phyloP scores from a whole-genome alignment of 2,888 invertebrate species.

The Nematopogon swammerdamellus region DNA sequence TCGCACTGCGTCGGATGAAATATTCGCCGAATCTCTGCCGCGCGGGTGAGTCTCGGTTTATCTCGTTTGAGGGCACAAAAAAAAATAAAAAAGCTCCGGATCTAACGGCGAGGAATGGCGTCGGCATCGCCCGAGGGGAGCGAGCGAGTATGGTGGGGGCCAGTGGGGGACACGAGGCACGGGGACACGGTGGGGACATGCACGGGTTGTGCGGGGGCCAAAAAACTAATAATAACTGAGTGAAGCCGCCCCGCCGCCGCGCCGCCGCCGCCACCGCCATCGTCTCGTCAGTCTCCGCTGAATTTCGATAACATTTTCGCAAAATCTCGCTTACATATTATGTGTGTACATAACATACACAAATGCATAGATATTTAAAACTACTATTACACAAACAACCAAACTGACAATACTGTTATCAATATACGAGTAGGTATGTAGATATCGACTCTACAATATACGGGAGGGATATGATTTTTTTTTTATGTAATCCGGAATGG shows the following conservation, averaged over 20 bases:
- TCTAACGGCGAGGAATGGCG: constrained; percentile 40
- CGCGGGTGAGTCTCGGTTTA: not conserved
- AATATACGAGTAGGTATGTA: too few relatives aligned
- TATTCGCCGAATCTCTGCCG: not conserved
- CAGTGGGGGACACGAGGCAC: constrained; percentile 17
- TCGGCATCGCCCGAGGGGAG: not conserved
- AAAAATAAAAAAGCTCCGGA: constrained; percentile 33
- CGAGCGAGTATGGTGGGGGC: not conserved
- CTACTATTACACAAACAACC: too few relatives aligned
- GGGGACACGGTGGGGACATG: constrained; percentile 24
- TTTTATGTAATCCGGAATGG: too few relatives aligned
- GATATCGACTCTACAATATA: too few relatives aligned
- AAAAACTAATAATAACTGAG: constrained; percentile 55
- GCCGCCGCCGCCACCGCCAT: constrained; percentile 13
- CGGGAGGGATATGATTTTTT: too few relatives aligned
- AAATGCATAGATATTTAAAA: too few relatives aligned
- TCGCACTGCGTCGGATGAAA: not conserved
- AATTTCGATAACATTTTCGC: not conserved
- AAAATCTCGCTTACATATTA: too few relatives aligned
- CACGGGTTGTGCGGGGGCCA: constrained; percentile 33
- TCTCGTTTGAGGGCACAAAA: constrained; percentile 17
- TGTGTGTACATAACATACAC: too few relatives aligned
- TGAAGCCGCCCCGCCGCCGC: constrained; percentile 42
- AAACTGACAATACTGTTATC: too few relatives aligned
- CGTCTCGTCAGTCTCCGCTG: not conserved